Conservation (phyloP, 2,888 invertebrate species). For the Drosophila pullipes region DNA sequence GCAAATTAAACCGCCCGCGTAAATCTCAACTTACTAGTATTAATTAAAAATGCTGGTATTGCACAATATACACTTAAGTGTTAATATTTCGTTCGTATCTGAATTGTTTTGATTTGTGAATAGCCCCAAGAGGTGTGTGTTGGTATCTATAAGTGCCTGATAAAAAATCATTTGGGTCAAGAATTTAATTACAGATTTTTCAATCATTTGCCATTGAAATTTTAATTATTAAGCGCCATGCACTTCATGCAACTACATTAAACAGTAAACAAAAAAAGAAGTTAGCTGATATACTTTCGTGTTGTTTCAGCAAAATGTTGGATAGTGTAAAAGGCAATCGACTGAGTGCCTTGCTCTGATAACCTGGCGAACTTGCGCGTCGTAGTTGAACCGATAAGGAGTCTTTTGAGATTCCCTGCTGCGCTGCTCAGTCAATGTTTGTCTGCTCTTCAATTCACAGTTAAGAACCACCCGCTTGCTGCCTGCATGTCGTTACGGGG, state of each 20-base stretch:
- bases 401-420: slow-evolving; percentile 42
- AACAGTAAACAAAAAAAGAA: background rate
- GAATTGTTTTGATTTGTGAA: slow-evolving; percentile 24
- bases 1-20: slow-evolving; percentile 41
- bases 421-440: slow-evolving; percentile 51
- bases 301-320: slow-evolving; percentile 1
- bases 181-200: slow-evolving; percentile 47
- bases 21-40: background rate
- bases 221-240: background rate
- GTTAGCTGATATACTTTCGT: background rate
- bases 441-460: slow-evolving; percentile 53
- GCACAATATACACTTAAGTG: background rate
- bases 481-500: slow-evolving; percentile 32
- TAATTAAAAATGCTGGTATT: slow-evolving; percentile 13
- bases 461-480: slow-evolving; percentile 53
- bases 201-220: slow-evolving; percentile 20
- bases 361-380: slow-evolving; percentile 53
- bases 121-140: slow-evolving; percentile 7
- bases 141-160: slow-evolving; percentile 46
- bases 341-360: slow-evolving; percentile 40
- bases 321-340: slow-evolving; percentile 35
- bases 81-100: background rate
- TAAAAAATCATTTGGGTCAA: slow-evolving; percentile 64
- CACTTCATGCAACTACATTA: slow-evolving; percentile 12
- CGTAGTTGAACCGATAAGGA: slow-evolving; percentile 53